Evolutionary conservation across 2,113 vertebrate species (phyloP), one percentile per base, ranked within the genome.

Genomic region (Isichthys henryi): DNA sequence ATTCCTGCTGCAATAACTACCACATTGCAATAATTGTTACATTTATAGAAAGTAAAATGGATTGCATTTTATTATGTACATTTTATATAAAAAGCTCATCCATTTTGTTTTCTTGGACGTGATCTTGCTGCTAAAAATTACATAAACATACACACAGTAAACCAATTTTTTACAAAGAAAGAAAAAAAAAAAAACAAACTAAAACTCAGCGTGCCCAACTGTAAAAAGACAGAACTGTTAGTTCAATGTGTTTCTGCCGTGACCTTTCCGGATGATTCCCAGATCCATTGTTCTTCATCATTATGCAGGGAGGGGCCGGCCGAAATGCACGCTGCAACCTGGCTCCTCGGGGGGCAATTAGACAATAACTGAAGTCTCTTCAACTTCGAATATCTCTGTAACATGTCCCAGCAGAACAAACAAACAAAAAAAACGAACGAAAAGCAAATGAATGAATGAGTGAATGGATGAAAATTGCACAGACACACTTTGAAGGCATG

Each of bases 211-310:
- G 56, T 82, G 89, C 50, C 39, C 53, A 90, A 88, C 90, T 31
- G 39, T 43, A 56, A 89, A 91, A 94, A 96, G 96, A 97, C 93
- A 92, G 95, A 97, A 91, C 92, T 95, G 96, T 97, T 97, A 97
- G 95, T 94, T 96, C 93, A 94, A 95, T 97, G 96, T 97, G 95
- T 97, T 97, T 97, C 95, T 96, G 95, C 93, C 50, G 91, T 97
- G 97, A 98, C 97, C 97, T 98, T 98, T 98, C 93, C 93, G 92
- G 94, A 92, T 95, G 94, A 95, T 94, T 93, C 94, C 95, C 92
- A 93, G 93, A 96, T 96, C 96, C 95, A 96, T 96, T 94, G 96
- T 97, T 97, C 96, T 96, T 96, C 96, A 97, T 98, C 96, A 97
- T 98, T 98, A 97, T 97, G 94, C 95, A 94, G 95, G 95, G 95